Evolutionary conservation across 2,888 invertebrate species (phyloP).

Genomic region (Drosophila fulvimacula): DNA sequence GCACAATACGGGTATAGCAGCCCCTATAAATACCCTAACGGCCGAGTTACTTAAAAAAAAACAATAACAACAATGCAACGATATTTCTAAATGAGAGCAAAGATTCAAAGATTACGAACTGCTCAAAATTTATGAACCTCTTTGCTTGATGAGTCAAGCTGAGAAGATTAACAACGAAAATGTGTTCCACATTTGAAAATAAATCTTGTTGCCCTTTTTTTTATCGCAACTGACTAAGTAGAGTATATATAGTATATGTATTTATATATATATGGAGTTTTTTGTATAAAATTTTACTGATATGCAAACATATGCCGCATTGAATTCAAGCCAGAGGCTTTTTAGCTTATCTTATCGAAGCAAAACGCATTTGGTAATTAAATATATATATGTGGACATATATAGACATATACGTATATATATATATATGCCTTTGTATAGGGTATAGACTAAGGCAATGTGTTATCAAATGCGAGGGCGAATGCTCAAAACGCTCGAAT

Average conservation of each 20-base stretch:
- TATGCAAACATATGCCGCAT: conserved; percentile 59
- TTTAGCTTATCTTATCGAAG: conserved; percentile 62
- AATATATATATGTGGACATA: conserved; percentile 22
- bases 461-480: conserved; percentile 28
- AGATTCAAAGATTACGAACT: conserved; percentile 19
- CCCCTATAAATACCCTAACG: conserved; percentile 17
- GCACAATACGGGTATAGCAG: conserved; percentile 13
- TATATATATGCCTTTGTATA: conserved; percentile 6
- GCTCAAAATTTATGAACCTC: conserved; percentile 6
- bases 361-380: conserved; percentile 63
- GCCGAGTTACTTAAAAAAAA: not conserved
- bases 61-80: not conserved
- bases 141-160: conserved; percentile 28
- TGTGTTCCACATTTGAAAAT: conserved; percentile 42
- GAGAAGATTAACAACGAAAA: conserved; percentile 21
- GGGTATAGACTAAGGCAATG: conserved; percentile 28
- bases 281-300: conserved; percentile 22
- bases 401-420: conserved; percentile 1
- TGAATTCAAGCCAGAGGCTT: conserved; percentile 30
- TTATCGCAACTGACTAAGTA: conserved; percentile 30
- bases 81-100: conserved; percentile 4
- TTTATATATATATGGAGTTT: not conserved
- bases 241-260: conserved; percentile 6
- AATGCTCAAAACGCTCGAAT: conserved; percentile 23
- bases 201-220: conserved; percentile 18